Base-by-base conservation (phyloP, 2,113 vertebrate species). In the Entosphenus tridentatus region DNA sequence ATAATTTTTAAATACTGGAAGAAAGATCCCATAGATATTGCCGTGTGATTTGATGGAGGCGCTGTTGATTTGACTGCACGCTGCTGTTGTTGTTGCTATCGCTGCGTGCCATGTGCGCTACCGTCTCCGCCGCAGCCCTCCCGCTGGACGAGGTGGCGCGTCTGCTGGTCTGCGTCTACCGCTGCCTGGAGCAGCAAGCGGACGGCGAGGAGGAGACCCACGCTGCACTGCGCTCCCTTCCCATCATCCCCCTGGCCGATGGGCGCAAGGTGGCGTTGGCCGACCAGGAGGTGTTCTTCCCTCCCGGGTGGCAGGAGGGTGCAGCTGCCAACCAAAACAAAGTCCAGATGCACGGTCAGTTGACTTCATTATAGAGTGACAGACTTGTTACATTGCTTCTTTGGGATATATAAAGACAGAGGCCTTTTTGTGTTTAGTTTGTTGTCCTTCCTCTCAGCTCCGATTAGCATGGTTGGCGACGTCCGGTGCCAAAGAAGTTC, bases 171-270 rank as follows among this genome's bases (percentile, higher is more conserved):
- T 84, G 83, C 73, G 81, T 81, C 75, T 82, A 80, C 75, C 78
- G 82, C n/a, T 79, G 81, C 17, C 72, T 83, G 72, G 82, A 84
- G 72, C 74, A 80, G 1, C 80, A 82, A 67, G 83, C 79, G 3
- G 77, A 76, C 54, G 80, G 82, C 57, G 71, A 72, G 1, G 79
- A 82, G 5, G 71, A 71, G 16, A 74, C 81, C 55, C 67, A 82
- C 56, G 76, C 80, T 67, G 75, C 73, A 14, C 80, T 84, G 12
- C 74, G 69, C 57, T 78, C 80, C 6, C 74, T 82, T 74, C 80
- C 80, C 73, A 80, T 84, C 71, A 79, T 84, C 67, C 83, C 83
- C n/a, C 76, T 84, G 71, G 80, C 80, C 14, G 78, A 84, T 3
- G 80, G 80, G 8, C 78, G 77, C 6, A 73, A 79, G 70, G 83